Evolutionary conservation across 1,140 invertebrate genomes (phyloP), one percentile per base, ranked within the genome.

Genomic region (Hycleus cichorii): DNA sequence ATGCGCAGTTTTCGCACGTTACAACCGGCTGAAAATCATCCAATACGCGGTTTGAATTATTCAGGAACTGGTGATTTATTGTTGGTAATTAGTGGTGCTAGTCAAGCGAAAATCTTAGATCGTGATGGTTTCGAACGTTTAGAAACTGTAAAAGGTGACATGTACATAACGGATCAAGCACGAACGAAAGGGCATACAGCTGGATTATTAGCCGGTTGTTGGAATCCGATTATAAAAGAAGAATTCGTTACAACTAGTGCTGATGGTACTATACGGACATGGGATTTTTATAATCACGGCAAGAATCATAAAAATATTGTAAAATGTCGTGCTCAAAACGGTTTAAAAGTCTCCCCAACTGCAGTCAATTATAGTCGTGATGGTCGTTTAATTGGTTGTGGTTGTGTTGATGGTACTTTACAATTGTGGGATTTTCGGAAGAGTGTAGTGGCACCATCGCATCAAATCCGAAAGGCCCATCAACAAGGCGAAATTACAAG

Each of bases 361-460:
- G 77, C 90, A 0, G 94, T 93, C 67, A 77, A 79, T 2, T 96
- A 89, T 67, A 93, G 84, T 57, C 77, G 89, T 54, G 95, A 98
- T 74, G 95, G 95, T 0, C 88, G 89, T 53, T 82, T 90, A 0
- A 85, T 98, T 12, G 90, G 90, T 0, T 90, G 90, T 51, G 96
- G 88, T 0, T 99, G 97, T 71, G 81, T 85, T 26, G 97, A 99
- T 76, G 97, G 97, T 2, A 97, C 93, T 0, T 88, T 99, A 64
- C 95, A 98, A 74, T 88, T 98, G 75, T 99, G 96, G 96, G 97
- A 99, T 73, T 88, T 93, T 48, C 82, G 95, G 42, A 88, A 86
- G 69, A 87, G 82, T 66, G 87, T 83, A 64, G 87, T 89, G 0
- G 95, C 93, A 68, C 92, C 93, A 0, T 82, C 85, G 0, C 77